A percentile compares a stretch with the other conserved stretches of the same genome.
These are phyloP conservation scores for Arion vulgaris DNA, from an alignment of 1,140 invertebrate genomes.

Conservation along the genomic window DNA sequence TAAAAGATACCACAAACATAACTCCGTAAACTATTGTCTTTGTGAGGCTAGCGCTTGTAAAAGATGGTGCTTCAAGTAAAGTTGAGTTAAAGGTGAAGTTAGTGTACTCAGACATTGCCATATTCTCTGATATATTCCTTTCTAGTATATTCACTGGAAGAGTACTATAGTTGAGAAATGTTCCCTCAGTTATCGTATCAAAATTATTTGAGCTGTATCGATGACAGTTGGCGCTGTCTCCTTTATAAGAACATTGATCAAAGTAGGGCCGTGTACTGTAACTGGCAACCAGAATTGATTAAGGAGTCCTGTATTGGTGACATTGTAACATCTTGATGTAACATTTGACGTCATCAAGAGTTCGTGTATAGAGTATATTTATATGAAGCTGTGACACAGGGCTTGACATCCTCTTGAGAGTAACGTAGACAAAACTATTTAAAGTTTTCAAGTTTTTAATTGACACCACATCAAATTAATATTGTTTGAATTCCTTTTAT, in stretches of 20 bases:
- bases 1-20: slow-evolving; percentile 81
- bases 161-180: not conserved
- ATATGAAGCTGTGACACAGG: no score
- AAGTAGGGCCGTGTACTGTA: no score
- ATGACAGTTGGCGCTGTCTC: not conserved
- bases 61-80: slow-evolving; percentile 32
- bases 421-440: no score
- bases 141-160: not conserved
- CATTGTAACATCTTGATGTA: no score
- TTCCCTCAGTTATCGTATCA: not conserved
- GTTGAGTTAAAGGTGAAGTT: not conserved
- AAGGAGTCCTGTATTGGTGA: no score
- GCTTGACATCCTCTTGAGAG: no score
- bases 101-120: not conserved
- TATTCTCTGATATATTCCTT: not conserved
- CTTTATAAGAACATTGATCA: not conserved
- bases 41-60: slow-evolving; percentile 73
- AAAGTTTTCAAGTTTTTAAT: no score
- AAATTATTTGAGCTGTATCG: not conserved
- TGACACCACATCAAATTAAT: no score
- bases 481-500: no score
- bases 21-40: slow-evolving; percentile 79
- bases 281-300: no score
- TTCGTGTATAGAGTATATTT: no score
- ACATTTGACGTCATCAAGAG: no score